Conservation (phyloP, 1,140 invertebrate species). For the Heliothis subflexa region DNA sequence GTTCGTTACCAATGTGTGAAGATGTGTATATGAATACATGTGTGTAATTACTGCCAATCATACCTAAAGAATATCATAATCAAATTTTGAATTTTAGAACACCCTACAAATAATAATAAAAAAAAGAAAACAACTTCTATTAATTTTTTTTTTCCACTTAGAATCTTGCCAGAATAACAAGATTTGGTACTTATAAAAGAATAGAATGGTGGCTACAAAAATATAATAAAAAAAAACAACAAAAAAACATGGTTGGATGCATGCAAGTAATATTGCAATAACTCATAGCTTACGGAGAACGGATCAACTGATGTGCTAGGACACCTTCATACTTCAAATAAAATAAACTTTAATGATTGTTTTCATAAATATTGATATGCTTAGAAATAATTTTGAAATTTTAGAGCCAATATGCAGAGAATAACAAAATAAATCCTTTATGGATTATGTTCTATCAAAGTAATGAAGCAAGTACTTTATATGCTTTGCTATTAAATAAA, state of each 20-base stretch:
- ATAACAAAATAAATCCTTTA: too few species aligned
- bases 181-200: conserved; percentile 24
- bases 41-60: too few species aligned
- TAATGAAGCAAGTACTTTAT: conserved; percentile 16
- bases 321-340: conserved; percentile 48
- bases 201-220: conserved; percentile 51
- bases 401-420: not conserved
- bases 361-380: not conserved
- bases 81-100: too few species aligned
- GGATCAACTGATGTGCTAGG: conserved; percentile 49
- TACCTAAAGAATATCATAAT: too few species aligned
- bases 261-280: conserved; percentile 53
- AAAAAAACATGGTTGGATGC: conserved; percentile 10
- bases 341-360: not conserved
- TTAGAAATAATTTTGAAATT: not conserved
- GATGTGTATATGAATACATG: not conserved
- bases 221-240: conserved; percentile 18
- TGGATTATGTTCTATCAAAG: not conserved
- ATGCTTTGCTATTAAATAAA: too few species aligned
- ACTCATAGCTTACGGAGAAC: conserved; percentile 55
- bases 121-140: too few species aligned
- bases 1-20: conserved; percentile 13
- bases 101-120: too few species aligned
- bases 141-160: too few species aligned
- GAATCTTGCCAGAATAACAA: too few species aligned